Base-by-base conservation (phyloP, 2,888 invertebrate genomes). In the Pterostichus madidus region DNA sequence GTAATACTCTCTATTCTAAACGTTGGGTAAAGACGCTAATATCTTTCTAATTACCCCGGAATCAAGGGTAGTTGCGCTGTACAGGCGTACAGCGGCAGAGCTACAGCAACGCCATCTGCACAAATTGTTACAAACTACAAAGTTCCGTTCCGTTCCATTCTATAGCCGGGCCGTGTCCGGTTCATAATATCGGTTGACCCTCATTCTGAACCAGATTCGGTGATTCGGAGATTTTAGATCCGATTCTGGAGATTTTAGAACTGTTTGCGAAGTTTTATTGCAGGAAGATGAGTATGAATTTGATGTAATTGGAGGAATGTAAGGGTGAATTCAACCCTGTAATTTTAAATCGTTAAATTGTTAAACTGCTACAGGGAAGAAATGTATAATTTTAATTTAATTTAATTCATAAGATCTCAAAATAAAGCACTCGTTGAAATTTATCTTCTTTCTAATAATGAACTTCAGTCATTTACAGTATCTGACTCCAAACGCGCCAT, bases 11-110 rank as follows among this genome's bases (percentile, higher is more conserved):
- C 13, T 13, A 71, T 71, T 71, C 44, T 71, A 44, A 71, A 71
- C 68, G 68, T 44, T 39, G 68, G 35, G 76, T 56, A 56, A 53
- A 76, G 76, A 76, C 76, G 76, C 35, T 76, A 76, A 76, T 76
- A 76, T 76, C 53, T 76, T 76, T 56, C 35, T 76, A 76, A 76
- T 76, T 76, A 76, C 76, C 52, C 76, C 52, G 68, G 68, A 71
- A 71, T 71, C 68, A 71, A 71, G 68, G 68, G 68, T 71, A 44
- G 68, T 71, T 71, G 68, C 44, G 8, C 68, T 71, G 44, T 24
- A 24, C 24, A 59, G 7, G 11, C 24, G 24, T 59, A 64, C 64
- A 64, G 64, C 64, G 24, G 15, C 4, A 59, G 31, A 17, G 64
- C 64, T 4, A 71, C 68, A 71, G 39, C 68, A 44, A 15, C 68